phyloP scores from a whole-genome alignment of 2,888 invertebrate species.

The Drosophila histrio region DNA sequence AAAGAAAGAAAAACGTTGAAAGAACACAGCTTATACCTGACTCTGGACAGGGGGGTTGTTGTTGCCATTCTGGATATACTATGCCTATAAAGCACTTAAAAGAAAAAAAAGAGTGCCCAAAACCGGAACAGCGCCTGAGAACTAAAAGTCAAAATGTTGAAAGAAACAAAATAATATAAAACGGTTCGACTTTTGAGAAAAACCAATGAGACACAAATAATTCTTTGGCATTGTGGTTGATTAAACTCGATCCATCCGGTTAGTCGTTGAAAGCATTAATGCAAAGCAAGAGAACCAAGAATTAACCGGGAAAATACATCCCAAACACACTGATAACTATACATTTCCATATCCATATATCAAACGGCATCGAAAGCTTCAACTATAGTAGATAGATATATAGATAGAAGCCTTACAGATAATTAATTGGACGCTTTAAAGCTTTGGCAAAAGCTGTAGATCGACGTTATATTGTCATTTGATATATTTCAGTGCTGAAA shows the following conservation, averaged over 20 bases:
- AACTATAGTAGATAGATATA: background rate
- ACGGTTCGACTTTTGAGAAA: slow-evolving; percentile 2
- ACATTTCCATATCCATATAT: background rate
- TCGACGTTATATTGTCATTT: slow-evolving; percentile 20
- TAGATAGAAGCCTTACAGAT: background rate
- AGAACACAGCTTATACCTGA: slow-evolving; percentile 22
- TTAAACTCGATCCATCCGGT: slow-evolving; percentile 20
- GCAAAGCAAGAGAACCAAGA: background rate
- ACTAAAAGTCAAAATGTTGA: slow-evolving; percentile 26
- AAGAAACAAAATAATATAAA: background rate
- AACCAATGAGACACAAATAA: slow-evolving; percentile 42
- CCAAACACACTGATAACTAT: background rate
- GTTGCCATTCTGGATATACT: slow-evolving; percentile 15
- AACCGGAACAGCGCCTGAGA: slow-evolving; percentile 36
- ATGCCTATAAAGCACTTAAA: slow-evolving; percentile 40
- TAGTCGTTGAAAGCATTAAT: background rate
- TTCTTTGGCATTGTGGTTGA: slow-evolving; percentile 37
- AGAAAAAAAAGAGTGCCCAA: slow-evolving; percentile 6
- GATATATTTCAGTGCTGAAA: slow-evolving; percentile 36
- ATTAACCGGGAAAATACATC: background rate
- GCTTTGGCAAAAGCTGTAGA: slow-evolving; percentile 10
- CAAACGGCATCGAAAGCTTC: background rate
- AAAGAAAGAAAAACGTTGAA: slow-evolving; percentile 49
- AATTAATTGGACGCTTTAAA: slow-evolving; percentile 10
- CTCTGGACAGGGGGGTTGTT: slow-evolving; percentile 19